Conservation (phyloP, 2,888 invertebrate genomes). For the Diogma glabrata region DNA sequence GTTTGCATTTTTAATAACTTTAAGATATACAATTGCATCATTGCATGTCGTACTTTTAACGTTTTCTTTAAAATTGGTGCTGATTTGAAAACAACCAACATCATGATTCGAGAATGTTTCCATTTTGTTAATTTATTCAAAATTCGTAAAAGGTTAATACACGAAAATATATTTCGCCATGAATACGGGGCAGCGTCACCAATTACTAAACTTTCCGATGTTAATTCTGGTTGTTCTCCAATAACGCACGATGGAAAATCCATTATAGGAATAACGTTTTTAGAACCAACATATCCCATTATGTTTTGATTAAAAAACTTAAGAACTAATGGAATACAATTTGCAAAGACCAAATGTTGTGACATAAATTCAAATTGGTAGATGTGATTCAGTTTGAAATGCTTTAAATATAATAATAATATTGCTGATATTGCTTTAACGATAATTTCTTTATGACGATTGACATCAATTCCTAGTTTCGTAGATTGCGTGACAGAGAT, state of each 20-base stretch:
- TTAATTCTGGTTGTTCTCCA: conserved; percentile 87
- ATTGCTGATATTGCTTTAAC: conserved; percentile 92
- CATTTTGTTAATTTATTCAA: conserved; percentile 98
- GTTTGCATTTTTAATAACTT: conserved; percentile 99
- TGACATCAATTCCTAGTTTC: conserved; percentile 93
- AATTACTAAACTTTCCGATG: conserved; percentile 80
- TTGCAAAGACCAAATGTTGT: conserved; percentile 96
- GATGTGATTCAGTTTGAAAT: conserved; percentile 92
- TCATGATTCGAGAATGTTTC: conserved; percentile 99
- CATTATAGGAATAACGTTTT: conserved; percentile 82
- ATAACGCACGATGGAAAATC: conserved; percentile 96
- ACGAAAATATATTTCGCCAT: conserved; percentile 97
- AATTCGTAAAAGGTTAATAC: conserved; percentile 90
- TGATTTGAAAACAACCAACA: conserved; percentile 99
- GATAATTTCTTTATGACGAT: conserved; percentile 96
- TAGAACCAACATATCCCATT: conserved; percentile 85
- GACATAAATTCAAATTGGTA: conserved; percentile 99
- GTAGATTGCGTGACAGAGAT: conserved; percentile 90
- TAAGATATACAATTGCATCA: conserved; percentile 96
- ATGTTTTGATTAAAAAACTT: conserved; percentile 99
- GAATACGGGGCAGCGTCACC: conserved; percentile 78
- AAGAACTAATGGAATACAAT: conserved; percentile 94
- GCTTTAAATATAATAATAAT: conserved; percentile 82
- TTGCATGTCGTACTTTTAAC: conserved; percentile 86
- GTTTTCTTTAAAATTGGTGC: conserved; percentile 96